A percentile compares a stretch with the other conserved stretches of the same genome.
Conservation (phyloP, 1,140 invertebrate species). For the Bombus huntii region DNA sequence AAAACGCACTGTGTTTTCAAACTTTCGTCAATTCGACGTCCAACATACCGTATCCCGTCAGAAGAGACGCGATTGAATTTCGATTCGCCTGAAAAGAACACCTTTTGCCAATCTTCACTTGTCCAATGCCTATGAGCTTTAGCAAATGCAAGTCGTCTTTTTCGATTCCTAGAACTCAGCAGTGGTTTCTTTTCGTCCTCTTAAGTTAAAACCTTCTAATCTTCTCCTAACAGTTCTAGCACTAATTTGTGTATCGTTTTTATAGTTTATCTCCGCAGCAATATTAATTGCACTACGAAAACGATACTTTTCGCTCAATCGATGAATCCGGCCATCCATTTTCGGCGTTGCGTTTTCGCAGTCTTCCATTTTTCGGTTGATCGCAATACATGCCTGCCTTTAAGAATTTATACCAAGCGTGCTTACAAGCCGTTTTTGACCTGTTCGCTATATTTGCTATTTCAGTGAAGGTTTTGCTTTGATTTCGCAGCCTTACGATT, state of each 20-base stretch:
- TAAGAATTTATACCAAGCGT: no score
- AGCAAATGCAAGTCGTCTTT: conserved; percentile 7
- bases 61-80: conserved; percentile 22
- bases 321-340: background rate
- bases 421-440: no score
- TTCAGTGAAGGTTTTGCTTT: background rate
- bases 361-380: background rate
- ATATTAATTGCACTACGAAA: no score
- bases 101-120: conserved; percentile 1
- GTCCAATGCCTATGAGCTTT: conserved; percentile 4
- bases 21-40: no score
- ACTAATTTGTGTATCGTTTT: no score
- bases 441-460: no score
- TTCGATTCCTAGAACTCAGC: background rate
- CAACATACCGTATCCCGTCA: background rate
- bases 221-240: background rate
- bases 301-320: no score
- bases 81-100: conserved; percentile 2
- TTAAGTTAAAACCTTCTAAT: background rate
- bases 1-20: no score
- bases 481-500: background rate
- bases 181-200: background rate
- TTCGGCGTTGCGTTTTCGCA: background rate
- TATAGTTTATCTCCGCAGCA: no score
- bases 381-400: no score